Base-by-base conservation (phyloP, 2,888 invertebrate species). In the Drosophila multiciliata region DNA sequence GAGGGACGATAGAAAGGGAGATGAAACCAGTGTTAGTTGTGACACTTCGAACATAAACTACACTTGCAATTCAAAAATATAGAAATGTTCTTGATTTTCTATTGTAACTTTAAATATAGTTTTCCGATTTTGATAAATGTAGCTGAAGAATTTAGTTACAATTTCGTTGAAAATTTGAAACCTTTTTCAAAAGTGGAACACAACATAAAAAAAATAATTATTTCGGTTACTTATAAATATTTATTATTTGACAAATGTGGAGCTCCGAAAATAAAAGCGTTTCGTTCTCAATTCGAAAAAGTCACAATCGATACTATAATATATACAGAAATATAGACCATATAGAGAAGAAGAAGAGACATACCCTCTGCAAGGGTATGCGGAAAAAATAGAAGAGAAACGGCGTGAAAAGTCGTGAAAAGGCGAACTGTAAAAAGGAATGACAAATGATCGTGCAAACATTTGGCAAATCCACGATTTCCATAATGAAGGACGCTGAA, bases 371-470 rank as follows among this genome's bases (percentile, higher is more conserved):
- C 17, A 38, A 26, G 36, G 35, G 15, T 9, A 26, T n/a, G 12
- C 35, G 50, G 49, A 33, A 67, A 29, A 29, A 36, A 12, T 8
- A 35, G 20, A 48, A 36, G n/a, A 17, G 26, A 38, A 55, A 40
- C 32, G 58, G 42, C 65, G 73, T 62, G 73, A 74, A 78, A 78
- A 74, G 62, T 57, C 70, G 59, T 61, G 75, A 55, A 72, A 66
- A 78, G 55, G 11, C 59, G 36, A 58, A 75, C 80, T 71, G 75
- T 85, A 80, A 88, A 83, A 85, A 88, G 77, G 86, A 78, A 91
- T 91, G 91, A 91, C 91, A 91, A 91, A 91, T 91, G 91, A 91
- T 91, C 91, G 89, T 82, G 89, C 90, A 88, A 89, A 87, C 91
- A 89, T 91, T 90, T 89, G 83, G 83, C 85, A 91, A 90, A 91